Base-by-base conservation (phyloP, 2,797 vertebrate species). In the Poecilia velifera region DNA sequence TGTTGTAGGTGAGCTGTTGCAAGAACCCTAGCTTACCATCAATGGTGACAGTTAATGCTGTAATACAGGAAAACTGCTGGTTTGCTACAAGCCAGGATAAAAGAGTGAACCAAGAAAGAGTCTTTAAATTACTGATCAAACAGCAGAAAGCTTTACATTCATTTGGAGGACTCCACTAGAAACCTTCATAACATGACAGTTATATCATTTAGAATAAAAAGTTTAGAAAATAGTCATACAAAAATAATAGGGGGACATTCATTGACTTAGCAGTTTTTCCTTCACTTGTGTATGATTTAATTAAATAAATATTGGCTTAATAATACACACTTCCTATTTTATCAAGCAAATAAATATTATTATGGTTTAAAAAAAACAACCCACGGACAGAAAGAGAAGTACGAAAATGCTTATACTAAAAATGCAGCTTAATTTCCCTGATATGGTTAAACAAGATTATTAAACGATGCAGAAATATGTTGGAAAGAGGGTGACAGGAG, bases 1-100 rank as follows among this genome's bases (percentile, higher is more conserved):
- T 74, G 94, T 83, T 78, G 66, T 31, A 84, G 89, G 90, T 88
- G 88, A 92, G 90, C 80, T 82, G 57, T 66, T 77, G 82, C 76
- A 62, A 43, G 18, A 57, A 43, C 25, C 82, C 47, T 76, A 78
- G 76, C 80, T 90, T 75, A 70, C 79, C 76, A 64, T 86, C 81
- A 87, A 76, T 73, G 76, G 84, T 84, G 84, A 86, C 84, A 74
- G 84, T 77, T 78, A 13, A 78, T 70, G 81, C 77, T 82, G 41
- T 75, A 84, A 90, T 88, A 79, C 85, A 86, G 76, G 81, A 86
- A 85, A 86, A 86, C 64, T 79, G 81, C 78, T 39, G 89, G 84
- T 79, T 88, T 82, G 68, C 72, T 75, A 43, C 81, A 82, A 9
- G 53, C 20, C 81, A 59, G 51, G 47, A 71, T 83, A 36, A 89